Evolutionary conservation across 2,888 invertebrate genomes (phyloP), one percentile per base, ranked within the genome.

Genomic region (Amblyjoppa fuscipennis): DNA sequence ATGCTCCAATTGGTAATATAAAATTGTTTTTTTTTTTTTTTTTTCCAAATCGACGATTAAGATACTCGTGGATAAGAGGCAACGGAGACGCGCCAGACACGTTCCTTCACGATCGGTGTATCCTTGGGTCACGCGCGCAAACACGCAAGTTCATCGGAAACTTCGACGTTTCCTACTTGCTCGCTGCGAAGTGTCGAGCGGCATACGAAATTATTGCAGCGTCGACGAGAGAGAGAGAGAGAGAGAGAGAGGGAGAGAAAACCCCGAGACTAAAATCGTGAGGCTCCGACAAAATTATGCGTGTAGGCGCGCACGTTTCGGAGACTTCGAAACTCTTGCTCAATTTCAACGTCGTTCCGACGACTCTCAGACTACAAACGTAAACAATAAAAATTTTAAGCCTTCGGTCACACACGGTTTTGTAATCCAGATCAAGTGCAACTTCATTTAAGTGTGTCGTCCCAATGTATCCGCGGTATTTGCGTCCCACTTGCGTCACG

Each of bases 131-230:
- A 64, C 51, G 49, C 51, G 51, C 9, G 31, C 38, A 41, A 31
- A 20, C 20, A 28, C 59, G 73, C 53, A 61, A 61, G 71, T 76
- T 71, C 74, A 84, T 64, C 49, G 71, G 56, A 53, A 75, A 79
- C 70, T 73, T 79, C 53, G 51, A 83, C 56, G 49, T 64, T 75
- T 79, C 56, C 77, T 79, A 56, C 61, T 59, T 66, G 34, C 69
- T 45, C 56, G 41, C 25, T 49, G 41, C 38, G 74, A 34, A 70
- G 61, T 53, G 51, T 41, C 51, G 64, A 16, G 49, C 11, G 3
- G 74, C 78, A 83, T 83, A 83, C 74, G 25, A 83, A 78, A 68
- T 78, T 70, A 77, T 82, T 71, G 70, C 76, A 41, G 38, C 53
- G 76, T 59, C 41, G 41, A 41, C 64, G 51, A 53, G 59, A n/a